Evolutionary conservation across 2,888 invertebrate species (phyloP), one percentile per base, ranked within the genome.

Genomic region (Choristoneura rosaceana): DNA sequence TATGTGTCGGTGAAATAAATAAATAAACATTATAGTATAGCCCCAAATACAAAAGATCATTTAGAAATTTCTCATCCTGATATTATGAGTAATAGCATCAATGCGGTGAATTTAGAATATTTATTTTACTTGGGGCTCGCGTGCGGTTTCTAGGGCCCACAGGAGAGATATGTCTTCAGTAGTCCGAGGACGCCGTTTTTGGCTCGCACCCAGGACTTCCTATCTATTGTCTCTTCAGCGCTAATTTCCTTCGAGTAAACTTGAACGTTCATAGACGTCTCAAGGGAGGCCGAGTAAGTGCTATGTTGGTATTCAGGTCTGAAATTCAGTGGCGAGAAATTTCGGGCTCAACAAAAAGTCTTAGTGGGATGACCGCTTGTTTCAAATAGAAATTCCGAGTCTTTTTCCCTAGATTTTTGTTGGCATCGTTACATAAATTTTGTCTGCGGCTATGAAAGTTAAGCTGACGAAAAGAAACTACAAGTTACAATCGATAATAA

Each of bases 211-310:
- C 73, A 73, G 68, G 64, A 60, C 73, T 69, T 73, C 69, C 71
- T 61, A 73, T 73, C 71, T 64, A 73, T 73, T 69, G 73, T 73
- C 73, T 73, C 73, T 55, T 69, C 73, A 59, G 63, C 68, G 73
- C 73, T 73, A 73, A 69, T 73, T 73, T 73, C 71, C 73, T 73
- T 69, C 68, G 69, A 73, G 73, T 69, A 73, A 73, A 73, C 73
- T 69, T 69, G 64, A 73, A 52, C 68, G 69, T 58, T 69, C 73
- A 73, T 69, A 73, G 73, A 69, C 73, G 64, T 73, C 73, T 15
- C 69, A 9, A n/a, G 64, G 60, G 73, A 64, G 62, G 50, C 63
- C 69, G 59, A 43, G 64, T 69, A 64, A 73, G 68, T 73, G 73
- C 69, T 73, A 58, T 63, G 64, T 63, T 38, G 4, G 73, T 60